Evolutionary conservation across 2,113 vertebrate genomes (phyloP).

Genomic region (Geococcyx californianus): DNA sequence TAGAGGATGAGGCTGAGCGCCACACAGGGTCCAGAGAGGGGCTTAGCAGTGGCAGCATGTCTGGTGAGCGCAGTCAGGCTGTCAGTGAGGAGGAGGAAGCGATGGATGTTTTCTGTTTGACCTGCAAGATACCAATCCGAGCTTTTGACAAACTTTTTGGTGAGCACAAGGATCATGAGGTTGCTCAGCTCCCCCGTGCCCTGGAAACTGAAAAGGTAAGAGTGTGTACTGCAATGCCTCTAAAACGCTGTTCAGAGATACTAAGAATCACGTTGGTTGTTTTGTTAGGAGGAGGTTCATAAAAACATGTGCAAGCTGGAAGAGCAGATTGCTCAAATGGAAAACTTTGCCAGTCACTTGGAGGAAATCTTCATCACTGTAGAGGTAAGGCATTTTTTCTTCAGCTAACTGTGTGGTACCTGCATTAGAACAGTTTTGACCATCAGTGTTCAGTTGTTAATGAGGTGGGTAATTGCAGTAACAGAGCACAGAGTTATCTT

Average conservation of each 20-base stretch:
- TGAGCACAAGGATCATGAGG: conserved; percentile 74
- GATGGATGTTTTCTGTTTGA: conserved; percentile 74
- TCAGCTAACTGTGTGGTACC: not conserved
- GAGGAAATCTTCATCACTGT: conserved; percentile 97
- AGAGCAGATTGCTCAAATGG: conserved; percentile 89
- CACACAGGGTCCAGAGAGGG: conserved; percentile 33
- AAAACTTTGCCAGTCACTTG: conserved; percentile 90
- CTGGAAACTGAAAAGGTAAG: conserved; percentile 80
- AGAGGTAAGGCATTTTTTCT: conserved; percentile 80
- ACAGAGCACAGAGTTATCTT: not conserved
- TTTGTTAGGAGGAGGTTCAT: conserved; percentile 77
- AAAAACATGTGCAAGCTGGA: conserved; percentile 81
- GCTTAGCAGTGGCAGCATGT: conserved; percentile 38
- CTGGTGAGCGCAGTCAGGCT: conserved; percentile 35
- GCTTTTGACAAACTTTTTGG: conserved; percentile 62
- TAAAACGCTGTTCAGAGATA: not conserved
- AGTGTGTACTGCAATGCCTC: not conserved
- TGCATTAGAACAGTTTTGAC: not conserved
- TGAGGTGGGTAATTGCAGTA: not conserved
- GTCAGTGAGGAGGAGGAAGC: conserved; percentile 63
- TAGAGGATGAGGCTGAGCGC: conserved; percentile 25
- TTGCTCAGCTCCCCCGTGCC: conserved; percentile 67
- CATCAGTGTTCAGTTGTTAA: not conserved
- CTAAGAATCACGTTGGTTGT: not conserved
- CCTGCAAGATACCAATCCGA: conserved; percentile 74